Percentiles rank a stretch among this genome's conserved stretches.
These are phyloP conservation scores for Hirtodrosophila trivittata DNA, from an alignment of 2,888 invertebrate species.

Conservation along the genomic window DNA sequence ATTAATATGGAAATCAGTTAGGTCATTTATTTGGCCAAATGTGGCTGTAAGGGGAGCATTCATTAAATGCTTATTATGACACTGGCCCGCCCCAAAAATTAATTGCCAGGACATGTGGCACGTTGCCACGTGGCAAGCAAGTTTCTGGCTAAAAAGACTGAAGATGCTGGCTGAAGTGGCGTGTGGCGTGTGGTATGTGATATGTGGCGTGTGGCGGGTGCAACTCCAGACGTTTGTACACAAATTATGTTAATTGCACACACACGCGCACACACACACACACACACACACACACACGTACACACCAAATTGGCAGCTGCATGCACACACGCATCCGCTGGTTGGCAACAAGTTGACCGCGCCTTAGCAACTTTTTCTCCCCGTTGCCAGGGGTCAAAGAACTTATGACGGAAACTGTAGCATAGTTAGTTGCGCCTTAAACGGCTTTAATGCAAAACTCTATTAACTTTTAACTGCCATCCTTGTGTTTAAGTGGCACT, in stretches of 20 bases:
- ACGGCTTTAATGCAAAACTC: not conserved
- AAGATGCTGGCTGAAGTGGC: not conserved
- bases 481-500: constrained; percentile 38
- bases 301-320: not conserved
- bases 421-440: constrained; percentile 29
- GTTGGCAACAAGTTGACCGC: constrained; percentile 27
- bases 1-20: constrained; percentile 75
- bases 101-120: constrained; percentile 52
- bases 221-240: constrained; percentile 5
- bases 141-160: not conserved
- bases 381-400: not conserved
- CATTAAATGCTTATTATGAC: constrained; percentile 63
- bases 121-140: constrained; percentile 18
- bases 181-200: not conserved
- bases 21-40: constrained; percentile 39
- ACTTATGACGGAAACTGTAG: constrained; percentile 8
- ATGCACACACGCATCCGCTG: constrained; percentile 3
- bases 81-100: constrained; percentile 37
- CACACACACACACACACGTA: not conserved
- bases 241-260: constrained; percentile 52
- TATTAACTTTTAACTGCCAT: constrained; percentile 32
- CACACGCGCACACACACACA: too few relatives aligned
- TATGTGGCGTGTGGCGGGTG: constrained; percentile 8
- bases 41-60: constrained; percentile 22
- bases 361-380: constrained; percentile 3